These are phyloP conservation scores for Diplogasteroides magnus DNA, from an alignment of 1,140 invertebrate species.

Conservation along the genomic window DNA sequence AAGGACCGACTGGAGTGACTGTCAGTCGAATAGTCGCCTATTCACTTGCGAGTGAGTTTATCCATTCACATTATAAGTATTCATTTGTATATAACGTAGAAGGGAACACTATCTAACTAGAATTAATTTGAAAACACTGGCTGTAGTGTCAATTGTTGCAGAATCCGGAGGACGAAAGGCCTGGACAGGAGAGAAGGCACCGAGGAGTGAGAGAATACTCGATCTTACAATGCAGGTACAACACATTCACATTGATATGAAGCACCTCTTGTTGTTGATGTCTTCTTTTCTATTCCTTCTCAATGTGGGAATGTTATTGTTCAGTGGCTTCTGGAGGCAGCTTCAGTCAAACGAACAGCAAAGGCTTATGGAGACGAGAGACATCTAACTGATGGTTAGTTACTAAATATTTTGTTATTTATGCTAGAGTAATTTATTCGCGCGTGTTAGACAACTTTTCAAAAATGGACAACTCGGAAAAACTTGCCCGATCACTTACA, in stretches of 20 bases:
- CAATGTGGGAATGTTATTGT: too few species aligned
- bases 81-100: too few species aligned
- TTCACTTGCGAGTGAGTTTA: not conserved
- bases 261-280: too few species aligned
- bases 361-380: not conserved
- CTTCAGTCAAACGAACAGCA: not conserved
- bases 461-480: not conserved
- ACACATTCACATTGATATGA: too few species aligned
- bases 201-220: not conserved
- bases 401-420: not conserved
- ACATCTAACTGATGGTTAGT: not conserved
- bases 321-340: not conserved
- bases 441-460: not conserved
- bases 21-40: not conserved
- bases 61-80: not conserved
- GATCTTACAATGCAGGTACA: not conserved
- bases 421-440: not conserved
- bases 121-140: too few species aligned
- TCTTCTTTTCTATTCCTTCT: too few species aligned
- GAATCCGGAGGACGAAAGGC: too few species aligned
- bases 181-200: not conserved
- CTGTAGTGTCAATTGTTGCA: too few species aligned
- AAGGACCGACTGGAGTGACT: not conserved
- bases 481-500: too few species aligned
- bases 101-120: too few species aligned